Conservation (phyloP, 2,888 invertebrate genomes). For the Mantis religiosa region DNA sequence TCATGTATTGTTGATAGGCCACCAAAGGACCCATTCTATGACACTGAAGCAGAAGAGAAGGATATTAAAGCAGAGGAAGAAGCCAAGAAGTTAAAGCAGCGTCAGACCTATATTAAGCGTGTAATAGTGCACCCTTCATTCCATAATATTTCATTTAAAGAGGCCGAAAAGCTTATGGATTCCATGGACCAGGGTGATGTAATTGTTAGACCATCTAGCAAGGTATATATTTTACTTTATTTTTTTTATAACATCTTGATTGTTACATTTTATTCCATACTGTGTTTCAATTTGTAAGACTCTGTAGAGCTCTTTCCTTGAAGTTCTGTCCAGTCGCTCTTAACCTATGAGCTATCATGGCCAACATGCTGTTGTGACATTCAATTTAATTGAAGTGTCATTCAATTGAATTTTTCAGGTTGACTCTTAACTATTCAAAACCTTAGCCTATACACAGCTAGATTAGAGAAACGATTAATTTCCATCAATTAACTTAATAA, state of each 20-base stretch:
- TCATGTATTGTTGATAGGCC: conserved; percentile 54
- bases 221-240: conserved; percentile 50
- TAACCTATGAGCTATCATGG: too few relatives aligned
- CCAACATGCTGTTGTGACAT: too few relatives aligned
- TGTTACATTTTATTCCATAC: neutral
- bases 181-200: conserved; percentile 96
- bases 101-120: conserved; percentile 86
- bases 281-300: too few relatives aligned
- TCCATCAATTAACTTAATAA: too few relatives aligned
- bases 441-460: too few relatives aligned
- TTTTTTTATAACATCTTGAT: neutral
- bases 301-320: neutral
- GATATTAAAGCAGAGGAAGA: conserved; percentile 76
- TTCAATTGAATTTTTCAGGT: too few relatives aligned
- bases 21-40: conserved; percentile 84
- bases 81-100: conserved; percentile 74
- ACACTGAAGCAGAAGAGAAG: conserved; percentile 75
- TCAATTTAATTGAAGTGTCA: too few relatives aligned
- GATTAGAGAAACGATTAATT: too few relatives aligned
- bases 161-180: conserved; percentile 87
- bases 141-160: conserved; percentile 90
- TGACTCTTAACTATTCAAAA: too few relatives aligned
- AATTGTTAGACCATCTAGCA: conserved; percentile 93
- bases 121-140: conserved; percentile 98
- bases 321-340: too few relatives aligned